Evolutionary conservation across 1,140 invertebrate genomes (phyloP).

Genomic region (Archegozetes longisetosus): DNA sequence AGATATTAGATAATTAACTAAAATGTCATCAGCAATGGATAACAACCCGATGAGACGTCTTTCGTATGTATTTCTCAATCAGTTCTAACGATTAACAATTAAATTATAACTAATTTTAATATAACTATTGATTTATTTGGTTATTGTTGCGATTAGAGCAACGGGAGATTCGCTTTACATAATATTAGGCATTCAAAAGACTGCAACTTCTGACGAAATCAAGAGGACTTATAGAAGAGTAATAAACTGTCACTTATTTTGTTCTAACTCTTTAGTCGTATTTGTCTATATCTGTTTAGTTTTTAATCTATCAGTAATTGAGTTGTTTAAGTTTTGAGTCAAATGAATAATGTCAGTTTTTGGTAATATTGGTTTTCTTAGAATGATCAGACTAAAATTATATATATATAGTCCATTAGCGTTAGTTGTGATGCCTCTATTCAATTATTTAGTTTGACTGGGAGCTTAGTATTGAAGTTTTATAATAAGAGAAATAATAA

Average conservation of each 20-base stretch:
- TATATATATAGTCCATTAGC: no score
- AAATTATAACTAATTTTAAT: neutral
- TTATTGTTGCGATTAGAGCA: neutral
- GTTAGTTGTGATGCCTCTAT: no score
- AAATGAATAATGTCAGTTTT: no score
- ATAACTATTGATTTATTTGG: neutral
- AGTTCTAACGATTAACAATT: neutral
- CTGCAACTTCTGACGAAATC: constrained; percentile 19
- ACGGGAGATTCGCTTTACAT: constrained; percentile 19
- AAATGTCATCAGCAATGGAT: neutral
- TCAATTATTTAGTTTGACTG: no score
- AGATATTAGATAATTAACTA: no score
- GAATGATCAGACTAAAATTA: no score
- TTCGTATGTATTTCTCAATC: constrained; percentile 12
- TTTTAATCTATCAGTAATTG: constrained; percentile 1
- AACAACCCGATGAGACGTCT: constrained; percentile 11
- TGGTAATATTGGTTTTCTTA: no score
- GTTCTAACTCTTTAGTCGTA: neutral
- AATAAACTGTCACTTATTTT: neutral
- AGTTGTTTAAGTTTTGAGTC: no score
- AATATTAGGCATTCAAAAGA: constrained; percentile 18
- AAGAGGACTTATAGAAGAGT: constrained; percentile 25
- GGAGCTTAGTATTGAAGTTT: no score
- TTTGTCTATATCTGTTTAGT: neutral
- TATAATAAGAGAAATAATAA: no score